Evolutionary conservation across 2,888 invertebrate species (phyloP).

Genomic region (Junonia oenone): DNA sequence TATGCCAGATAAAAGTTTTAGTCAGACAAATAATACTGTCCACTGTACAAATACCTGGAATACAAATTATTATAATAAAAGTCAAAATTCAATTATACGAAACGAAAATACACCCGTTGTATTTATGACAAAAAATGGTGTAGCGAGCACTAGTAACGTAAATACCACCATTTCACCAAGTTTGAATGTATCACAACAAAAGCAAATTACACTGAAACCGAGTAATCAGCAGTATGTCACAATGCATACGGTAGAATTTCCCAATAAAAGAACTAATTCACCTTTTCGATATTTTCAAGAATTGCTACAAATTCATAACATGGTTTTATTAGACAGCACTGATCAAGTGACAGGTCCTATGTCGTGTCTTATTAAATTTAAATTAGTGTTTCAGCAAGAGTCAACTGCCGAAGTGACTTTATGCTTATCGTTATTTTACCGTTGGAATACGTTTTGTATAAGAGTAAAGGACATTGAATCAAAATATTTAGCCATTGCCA

Average conservation of each 20-base stretch:
- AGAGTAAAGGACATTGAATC: constrained; percentile 45
- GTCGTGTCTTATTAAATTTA: constrained; percentile 53
- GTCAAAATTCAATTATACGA: neutral
- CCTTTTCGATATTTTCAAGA: constrained; percentile 55
- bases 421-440: constrained; percentile 45
- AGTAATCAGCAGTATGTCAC: constrained; percentile 35
- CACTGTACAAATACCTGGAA: no score
- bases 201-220: neutral
- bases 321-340: constrained; percentile 42
- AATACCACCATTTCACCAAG: neutral
- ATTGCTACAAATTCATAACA: constrained; percentile 48
- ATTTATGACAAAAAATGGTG: neutral
- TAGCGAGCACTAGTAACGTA: neutral
- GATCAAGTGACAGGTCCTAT: constrained; percentile 34
- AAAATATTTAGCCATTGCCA: constrained; percentile 41
- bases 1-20: no score
- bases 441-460: constrained; percentile 46
- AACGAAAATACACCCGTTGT: neutral
- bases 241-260: constrained; percentile 54
- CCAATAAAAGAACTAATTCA: constrained; percentile 52
- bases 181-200: neutral
- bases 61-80: neutral
- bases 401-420: constrained; percentile 42
- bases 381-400: constrained; percentile 53
- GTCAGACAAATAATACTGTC: no score